Evolutionary conservation across 2,797 vertebrate genomes (phyloP).

Genomic region (Fundulus diaphanus): DNA sequence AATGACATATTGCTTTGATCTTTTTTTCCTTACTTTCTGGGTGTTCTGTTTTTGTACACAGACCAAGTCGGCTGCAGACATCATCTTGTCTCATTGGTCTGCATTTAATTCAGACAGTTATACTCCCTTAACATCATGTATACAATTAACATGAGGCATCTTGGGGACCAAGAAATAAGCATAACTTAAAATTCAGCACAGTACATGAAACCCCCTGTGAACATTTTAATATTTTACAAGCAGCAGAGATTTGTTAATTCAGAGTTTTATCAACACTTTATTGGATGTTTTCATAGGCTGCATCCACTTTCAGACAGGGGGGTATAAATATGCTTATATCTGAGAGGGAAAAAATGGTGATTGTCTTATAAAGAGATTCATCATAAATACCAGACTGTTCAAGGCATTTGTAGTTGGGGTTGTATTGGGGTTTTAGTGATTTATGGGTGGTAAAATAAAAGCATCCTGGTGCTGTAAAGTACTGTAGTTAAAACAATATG

Average conservation of each 20-base stretch:
- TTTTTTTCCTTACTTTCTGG: constrained; percentile 24
- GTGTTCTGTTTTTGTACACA: constrained; percentile 19
- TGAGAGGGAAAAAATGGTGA: no score
- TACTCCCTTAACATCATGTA: constrained; percentile 48
- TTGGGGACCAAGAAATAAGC: constrained; percentile 38
- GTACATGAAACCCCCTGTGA: constrained; percentile 37
- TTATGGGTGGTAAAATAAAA: constrained; percentile 10
- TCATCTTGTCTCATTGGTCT: constrained; percentile 29
- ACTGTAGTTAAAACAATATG: constrained; percentile 4
- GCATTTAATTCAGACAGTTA: constrained; percentile 57
- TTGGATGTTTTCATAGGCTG: constrained; percentile 39
- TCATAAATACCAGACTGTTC: constrained; percentile 1
- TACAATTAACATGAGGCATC: constrained; percentile 53
- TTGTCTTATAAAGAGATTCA: neutral
- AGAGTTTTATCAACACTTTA: constrained; percentile 58
- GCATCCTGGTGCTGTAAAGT: neutral
- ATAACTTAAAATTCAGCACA: constrained; percentile 16
- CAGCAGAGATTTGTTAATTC: constrained; percentile 55
- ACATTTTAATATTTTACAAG: constrained; percentile 56
- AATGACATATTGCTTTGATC: constrained; percentile 57
- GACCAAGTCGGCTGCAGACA: constrained; percentile 9
- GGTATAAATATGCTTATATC: constrained; percentile 38
- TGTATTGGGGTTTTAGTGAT: neutral
- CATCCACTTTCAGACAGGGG: constrained; percentile 15
- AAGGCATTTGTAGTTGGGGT: neutral